Evolutionary conservation across 2,888 invertebrate genomes (phyloP), one percentile per base, ranked within the genome.

Genomic region (Dichetophora obliterata): DNA sequence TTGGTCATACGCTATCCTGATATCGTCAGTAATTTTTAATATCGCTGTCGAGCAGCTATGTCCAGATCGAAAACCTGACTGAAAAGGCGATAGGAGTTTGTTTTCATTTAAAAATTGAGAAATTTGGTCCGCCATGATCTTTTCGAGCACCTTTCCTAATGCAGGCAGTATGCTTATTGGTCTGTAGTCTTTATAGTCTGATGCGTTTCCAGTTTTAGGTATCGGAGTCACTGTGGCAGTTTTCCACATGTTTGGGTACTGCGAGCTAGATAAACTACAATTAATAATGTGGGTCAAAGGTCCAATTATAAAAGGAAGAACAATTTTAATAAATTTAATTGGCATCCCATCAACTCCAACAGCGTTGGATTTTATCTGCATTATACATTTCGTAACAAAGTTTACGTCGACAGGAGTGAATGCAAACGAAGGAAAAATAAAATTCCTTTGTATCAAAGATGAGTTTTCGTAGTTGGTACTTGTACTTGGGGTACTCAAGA

Each of bases 21-120:
- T 68, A 27, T 68, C 68, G 11, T 68, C 68, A 27, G 19, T 3
- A 1, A 68, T 68, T 68, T 68, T 68, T 0, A 50, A 4, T 8
- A 48, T 19, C 14, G 48, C 68, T 11, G 68, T 68, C 5, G 50
- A 48, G 22, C 68, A 68, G 22, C 52, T 68, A 16, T 52, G 68
- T 14, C 37, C 37, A 27, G 48, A 11, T 5, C 68, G 3, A 27
- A 48, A 68, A 6, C 48, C 63, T 16, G 31, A 31, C 9, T 63
- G 63, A 34, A 63, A 34, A 14, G 34, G 63, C 0, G 63, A 34
- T 63, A 63, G 34, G 6, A 63, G 31, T 0, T 63, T 63, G 3
- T 24, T 27, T 5, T 4, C 6, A 11, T 63, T 27, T 27, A 63
- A n/a, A n/a, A n/a, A 63, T 14, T 11, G 14, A 6, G 34, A 63